These are phyloP conservation scores for Vulpes ferrilata DNA, from an alignment of 2,113 vertebrate genomes.

Conservation along the genomic window DNA sequence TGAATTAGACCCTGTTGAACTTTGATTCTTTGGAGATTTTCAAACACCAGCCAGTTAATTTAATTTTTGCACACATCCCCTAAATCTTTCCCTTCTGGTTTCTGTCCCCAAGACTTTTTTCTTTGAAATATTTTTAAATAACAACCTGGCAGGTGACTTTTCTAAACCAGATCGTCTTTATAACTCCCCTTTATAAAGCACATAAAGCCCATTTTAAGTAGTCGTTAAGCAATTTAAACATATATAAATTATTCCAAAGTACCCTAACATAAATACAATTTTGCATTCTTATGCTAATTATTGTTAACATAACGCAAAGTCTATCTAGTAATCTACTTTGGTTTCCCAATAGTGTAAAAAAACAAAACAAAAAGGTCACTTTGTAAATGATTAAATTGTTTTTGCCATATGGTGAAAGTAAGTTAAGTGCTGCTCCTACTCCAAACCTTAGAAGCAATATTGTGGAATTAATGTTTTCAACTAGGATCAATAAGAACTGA, in stretches of 20 bases:
- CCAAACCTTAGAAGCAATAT: not conserved
- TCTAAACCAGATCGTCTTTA: not conserved
- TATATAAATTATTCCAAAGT: not conserved
- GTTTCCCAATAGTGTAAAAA: not conserved
- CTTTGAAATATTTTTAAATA: not conserved
- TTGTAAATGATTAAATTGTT: conserved; percentile 12
- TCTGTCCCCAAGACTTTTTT: not conserved
- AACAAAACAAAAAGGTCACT: not conserved
- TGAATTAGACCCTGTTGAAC: not conserved
- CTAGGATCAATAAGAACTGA: not conserved
- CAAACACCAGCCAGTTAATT: not conserved
- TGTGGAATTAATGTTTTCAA: not conserved
- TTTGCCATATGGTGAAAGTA: not conserved
- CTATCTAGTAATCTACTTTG: not conserved
- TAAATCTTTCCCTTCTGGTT: not conserved
- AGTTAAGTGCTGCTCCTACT: not conserved
- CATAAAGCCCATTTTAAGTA: not conserved
- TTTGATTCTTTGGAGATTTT: not conserved
- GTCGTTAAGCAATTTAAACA: not conserved
- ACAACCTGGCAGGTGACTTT: not conserved
- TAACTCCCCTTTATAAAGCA: not conserved
- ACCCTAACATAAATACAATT: not conserved
- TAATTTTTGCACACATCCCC: not conserved
- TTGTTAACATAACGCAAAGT: not conserved
- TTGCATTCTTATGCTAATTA: not conserved